Base-by-base conservation (phyloP, 2,113 vertebrate species). In the Ageneiosus marmoratus region DNA sequence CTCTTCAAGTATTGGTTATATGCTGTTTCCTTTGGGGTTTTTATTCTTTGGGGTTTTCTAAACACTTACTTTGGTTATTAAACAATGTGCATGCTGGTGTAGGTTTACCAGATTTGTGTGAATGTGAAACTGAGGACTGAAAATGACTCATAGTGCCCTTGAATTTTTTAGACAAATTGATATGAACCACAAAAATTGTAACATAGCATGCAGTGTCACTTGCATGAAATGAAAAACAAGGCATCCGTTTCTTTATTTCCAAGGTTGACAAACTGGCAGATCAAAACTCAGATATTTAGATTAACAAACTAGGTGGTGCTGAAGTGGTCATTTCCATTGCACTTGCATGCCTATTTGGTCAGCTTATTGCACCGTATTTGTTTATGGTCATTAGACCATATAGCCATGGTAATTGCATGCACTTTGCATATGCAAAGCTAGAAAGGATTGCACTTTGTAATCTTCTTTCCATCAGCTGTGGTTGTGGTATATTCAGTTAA, bases 291-390 rank as follows among this genome's bases (percentile, higher is more conserved):
- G 18, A 4, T 63, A 11, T 77, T 80, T 8, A 63, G 80, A 70
- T 22, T 46, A 77, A 70, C 22, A 62, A 80, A 83, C n/a, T 11
- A 51, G 34, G 4, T 58, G 73, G 81, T 74, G 15, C n/a, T 48
- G 74, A 50, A 44, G 67, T 12, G 60, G n/a, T 84, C 0, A 76
- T 72, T 81, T 77, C 73, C 73, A 82, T 84, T 29, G 62, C 37
- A 83, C 60, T 79, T 79, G 67, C 67, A 24, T 82, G 73, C 67
- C 79, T 84, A 80, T 85, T 85, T 85, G 86, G 80, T 85, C 78
- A 85, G 80, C 72, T 80, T 41, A 83, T 62, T 82, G 79, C 77
- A 62, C 50, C 32, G 27, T 77, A 74, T 76, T 83, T 82, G 80
- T 85, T 85, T 87, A 58, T 18, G 22, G 60, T 7, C 63, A 85